These are phyloP conservation scores for Sceloporus tristichus DNA, from an alignment of 2,113 vertebrate species.

Conservation along the genomic window DNA sequence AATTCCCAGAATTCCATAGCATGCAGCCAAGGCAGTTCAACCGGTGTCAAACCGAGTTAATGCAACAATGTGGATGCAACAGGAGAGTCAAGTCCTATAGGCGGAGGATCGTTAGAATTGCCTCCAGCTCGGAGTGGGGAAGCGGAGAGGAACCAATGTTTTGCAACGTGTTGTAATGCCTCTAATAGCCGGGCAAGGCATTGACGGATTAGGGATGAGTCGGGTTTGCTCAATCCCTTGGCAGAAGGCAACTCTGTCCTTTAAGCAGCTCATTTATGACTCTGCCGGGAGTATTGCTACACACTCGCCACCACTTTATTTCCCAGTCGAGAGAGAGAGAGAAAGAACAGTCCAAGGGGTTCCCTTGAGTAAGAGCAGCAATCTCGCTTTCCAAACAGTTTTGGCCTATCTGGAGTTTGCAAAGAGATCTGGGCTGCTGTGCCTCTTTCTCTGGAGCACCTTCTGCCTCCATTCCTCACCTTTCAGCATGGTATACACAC, in stretches of 20 bases:
- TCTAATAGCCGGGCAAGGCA: conserved; percentile 61
- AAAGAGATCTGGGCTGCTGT: no score
- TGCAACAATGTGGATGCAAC: conserved; percentile 74
- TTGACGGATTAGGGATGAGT: conserved; percentile 61
- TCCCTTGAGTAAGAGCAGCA: not conserved
- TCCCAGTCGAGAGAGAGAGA: not conserved
- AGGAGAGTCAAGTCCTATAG: conserved; percentile 77
- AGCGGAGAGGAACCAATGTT: conserved; percentile 45
- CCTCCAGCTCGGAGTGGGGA: conserved; percentile 65
- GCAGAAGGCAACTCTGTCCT: not conserved
- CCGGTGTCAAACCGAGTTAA: conserved; percentile 15
- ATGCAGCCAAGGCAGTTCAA: not conserved
- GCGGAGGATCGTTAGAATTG: conserved; percentile 69
- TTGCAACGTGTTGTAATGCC: conserved; percentile 70
- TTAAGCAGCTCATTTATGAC: not conserved
- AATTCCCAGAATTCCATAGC: no score
- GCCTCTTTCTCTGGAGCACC: no score
- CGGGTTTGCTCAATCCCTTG: conserved; percentile 45
- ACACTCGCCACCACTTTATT: not conserved
- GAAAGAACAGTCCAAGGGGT: not conserved
- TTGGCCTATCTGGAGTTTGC: no score
- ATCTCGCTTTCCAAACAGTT: no score
- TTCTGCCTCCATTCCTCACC: no score
- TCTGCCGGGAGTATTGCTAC: not conserved
- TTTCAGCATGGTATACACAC: no score